Evolutionary conservation across 1,140 invertebrate genomes (phyloP), one percentile per base, ranked within the genome.

Genomic region (Pseudomyrmex pallidus): DNA sequence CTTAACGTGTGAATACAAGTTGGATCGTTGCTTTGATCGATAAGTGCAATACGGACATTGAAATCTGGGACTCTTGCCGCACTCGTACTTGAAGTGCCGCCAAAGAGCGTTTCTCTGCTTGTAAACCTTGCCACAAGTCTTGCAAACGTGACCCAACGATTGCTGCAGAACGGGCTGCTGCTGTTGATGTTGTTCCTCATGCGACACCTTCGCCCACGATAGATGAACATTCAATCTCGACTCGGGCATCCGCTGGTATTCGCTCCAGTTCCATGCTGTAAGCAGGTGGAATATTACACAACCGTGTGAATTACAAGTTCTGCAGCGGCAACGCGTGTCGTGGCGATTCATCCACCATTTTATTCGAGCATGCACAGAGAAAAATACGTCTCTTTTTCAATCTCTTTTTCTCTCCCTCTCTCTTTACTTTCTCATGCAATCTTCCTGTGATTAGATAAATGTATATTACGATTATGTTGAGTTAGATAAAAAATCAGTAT

Each of bases 1-100:
- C 61, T 84, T 87, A 0, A 95, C 88, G 86, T 96, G 95, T 5
- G 91, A 90, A 25, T 93, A 94, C 20, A 96, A 94, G 84, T 95
- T 95, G n/a, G 93, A 94, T 48, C 95, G 95, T 59, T 95, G 94
- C 74, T 95, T 95, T 10, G 94, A 94, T 52, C 94, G 92, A 78
- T 95, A 95, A 10, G 93, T 89, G 70, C 96, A 96, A 85, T 95
- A 93, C 15, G 92, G 93, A 89, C 96, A 96, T 83, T 95, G 92
- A 77, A 95, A 95, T n/a, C 95, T 94, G 0, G 95, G 95, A 88
- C 93, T 93, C 72, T 95, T 95, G 50, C 95, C 95, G 84, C 95
- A 96, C 85, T 96, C 95, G 89, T 94, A 95, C 52, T 93, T 93
- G 52, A 94, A 85, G 85, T 96, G 95, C 22, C 87, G 89, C 86